A percentile compares a stretch with the other conserved stretches of the same genome.
phyloP scores from a whole-genome alignment of 1,140 invertebrate species.

The Bombus confusus region DNA sequence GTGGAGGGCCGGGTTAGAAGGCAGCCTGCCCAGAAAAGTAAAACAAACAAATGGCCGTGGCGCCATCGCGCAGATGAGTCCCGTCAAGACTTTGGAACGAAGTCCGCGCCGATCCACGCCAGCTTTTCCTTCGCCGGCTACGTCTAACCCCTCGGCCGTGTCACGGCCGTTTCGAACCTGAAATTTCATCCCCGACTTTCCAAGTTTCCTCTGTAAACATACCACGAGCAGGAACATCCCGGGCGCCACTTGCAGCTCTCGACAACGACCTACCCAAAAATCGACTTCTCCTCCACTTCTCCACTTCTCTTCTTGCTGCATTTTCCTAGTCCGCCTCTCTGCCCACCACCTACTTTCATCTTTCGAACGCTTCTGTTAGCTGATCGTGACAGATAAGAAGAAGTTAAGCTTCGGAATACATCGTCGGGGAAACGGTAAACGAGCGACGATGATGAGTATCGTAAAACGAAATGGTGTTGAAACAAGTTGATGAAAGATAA shows the following conservation, averaged over 20 bases:
- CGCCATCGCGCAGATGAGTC: conserved; percentile 81
- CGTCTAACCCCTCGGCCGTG: neutral
- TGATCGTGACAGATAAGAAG: conserved; percentile 53
- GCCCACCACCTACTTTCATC: neutral
- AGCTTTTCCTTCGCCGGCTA: conserved; percentile 43
- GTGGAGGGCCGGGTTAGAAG: conserved; percentile 53
- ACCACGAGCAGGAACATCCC: conserved; percentile 51
- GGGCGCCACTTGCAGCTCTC: conserved; percentile 62
- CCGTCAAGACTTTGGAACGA: conserved; percentile 69
- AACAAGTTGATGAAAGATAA: neutral
- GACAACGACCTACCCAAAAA: conserved; percentile 47
- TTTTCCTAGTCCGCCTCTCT: neutral
- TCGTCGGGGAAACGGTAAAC: conserved; percentile 19
- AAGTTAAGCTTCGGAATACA: conserved; percentile 20
- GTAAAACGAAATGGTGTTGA: too few species aligned
- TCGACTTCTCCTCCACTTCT: conserved; percentile 67
- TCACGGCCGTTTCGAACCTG: conserved; percentile 55
- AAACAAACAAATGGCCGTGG: conserved; percentile 81
- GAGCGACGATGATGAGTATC: too few species aligned
- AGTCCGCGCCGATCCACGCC: conserved; percentile 23
- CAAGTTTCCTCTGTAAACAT: conserved; percentile 79
- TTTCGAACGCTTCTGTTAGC: conserved; percentile 15
- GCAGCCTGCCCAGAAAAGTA: conserved; percentile 67
- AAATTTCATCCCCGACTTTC: conserved; percentile 72
- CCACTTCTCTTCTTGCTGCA: conserved; percentile 17